phyloP scores from a whole-genome alignment of 2,888 invertebrate genomes.

The Callyntrura guangdongensis region DNA sequence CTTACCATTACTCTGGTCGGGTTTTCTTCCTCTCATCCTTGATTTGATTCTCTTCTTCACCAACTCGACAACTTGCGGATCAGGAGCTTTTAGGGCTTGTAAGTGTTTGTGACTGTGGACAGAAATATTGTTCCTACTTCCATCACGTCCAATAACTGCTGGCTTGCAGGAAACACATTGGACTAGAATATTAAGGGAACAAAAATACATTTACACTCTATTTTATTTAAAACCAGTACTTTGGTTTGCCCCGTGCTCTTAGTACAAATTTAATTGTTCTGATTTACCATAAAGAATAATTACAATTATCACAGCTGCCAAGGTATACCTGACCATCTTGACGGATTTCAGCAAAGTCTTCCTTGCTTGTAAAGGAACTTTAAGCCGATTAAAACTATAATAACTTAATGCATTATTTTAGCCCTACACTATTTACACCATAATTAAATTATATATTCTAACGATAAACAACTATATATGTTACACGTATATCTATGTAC shows the following conservation, averaged over 20 bases:
- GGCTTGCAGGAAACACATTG: slow-evolving; percentile 48
- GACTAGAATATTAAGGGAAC: slow-evolving; percentile 9
- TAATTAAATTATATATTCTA: no score
- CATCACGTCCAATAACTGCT: slow-evolving; percentile 36
- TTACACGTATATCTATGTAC: slow-evolving; percentile 18
- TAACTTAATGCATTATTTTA: slow-evolving; percentile 7
- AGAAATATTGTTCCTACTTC: neutral
- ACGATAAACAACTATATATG: neutral
- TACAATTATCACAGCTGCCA: slow-evolving; percentile 68
- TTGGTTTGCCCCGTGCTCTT: neutral
- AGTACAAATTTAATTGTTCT: neutral
- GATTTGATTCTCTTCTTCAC: slow-evolving; percentile 54
- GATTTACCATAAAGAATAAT: slow-evolving; percentile 64
- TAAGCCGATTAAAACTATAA: no score
- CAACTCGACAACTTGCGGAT: slow-evolving; percentile 37
- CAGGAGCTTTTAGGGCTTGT: slow-evolving; percentile 34
- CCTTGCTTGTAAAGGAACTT: slow-evolving; percentile 3
- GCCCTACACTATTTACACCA: no score
- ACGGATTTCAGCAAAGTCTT: neutral
- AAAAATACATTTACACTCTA: no score
- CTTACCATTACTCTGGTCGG: slow-evolving; percentile 76
- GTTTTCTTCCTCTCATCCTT: slow-evolving; percentile 47
- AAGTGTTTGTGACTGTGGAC: slow-evolving; percentile 53
- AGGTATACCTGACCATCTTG: slow-evolving; percentile 66
- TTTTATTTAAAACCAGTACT: no score